A percentile compares a stretch with the other conserved stretches of the same genome.
These are phyloP conservation scores for Numenius phaeopus DNA, from an alignment of 2,797 vertebrate genomes.

Conservation along the genomic window DNA sequence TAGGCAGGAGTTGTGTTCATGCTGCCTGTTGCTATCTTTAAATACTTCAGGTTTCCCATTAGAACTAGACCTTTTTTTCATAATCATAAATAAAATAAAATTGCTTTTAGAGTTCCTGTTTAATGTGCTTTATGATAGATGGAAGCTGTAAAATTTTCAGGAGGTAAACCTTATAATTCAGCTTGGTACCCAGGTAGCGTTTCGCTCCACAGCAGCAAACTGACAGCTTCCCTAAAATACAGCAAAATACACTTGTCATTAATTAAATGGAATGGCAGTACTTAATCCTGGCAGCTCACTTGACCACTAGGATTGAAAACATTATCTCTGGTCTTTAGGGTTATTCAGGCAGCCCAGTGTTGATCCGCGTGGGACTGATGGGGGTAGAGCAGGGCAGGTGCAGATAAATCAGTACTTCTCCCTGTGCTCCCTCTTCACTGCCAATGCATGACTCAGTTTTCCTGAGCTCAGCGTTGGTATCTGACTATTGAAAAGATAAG, in stretches of 20 bases:
- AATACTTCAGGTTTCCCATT: neutral
- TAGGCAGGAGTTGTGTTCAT: neutral
- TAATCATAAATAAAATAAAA: conserved; percentile 31
- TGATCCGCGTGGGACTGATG: accelerated
- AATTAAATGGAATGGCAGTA: neutral
- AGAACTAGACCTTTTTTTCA: neutral
- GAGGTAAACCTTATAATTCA: neutral
- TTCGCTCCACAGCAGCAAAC: neutral
- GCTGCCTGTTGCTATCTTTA: neutral
- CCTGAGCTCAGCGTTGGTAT: neutral
- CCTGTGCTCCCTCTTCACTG: neutral
- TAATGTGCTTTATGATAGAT: conserved; percentile 9
- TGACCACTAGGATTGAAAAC: neutral
- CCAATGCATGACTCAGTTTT: accelerated
- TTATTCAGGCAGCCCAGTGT: neutral
- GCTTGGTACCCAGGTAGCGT: accelerated
- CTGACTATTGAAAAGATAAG: neutral
- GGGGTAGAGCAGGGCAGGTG: neutral
- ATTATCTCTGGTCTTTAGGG: neutral
- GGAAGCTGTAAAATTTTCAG: conserved; percentile 32
- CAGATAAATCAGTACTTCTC: neutral
- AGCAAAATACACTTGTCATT: neutral
- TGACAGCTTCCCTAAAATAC: neutral
- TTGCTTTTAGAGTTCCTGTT: neutral
- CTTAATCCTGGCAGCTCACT: conserved; percentile 7